Base-by-base conservation (phyloP, 2,888 invertebrate genomes). In the Folsomia candida region DNA sequence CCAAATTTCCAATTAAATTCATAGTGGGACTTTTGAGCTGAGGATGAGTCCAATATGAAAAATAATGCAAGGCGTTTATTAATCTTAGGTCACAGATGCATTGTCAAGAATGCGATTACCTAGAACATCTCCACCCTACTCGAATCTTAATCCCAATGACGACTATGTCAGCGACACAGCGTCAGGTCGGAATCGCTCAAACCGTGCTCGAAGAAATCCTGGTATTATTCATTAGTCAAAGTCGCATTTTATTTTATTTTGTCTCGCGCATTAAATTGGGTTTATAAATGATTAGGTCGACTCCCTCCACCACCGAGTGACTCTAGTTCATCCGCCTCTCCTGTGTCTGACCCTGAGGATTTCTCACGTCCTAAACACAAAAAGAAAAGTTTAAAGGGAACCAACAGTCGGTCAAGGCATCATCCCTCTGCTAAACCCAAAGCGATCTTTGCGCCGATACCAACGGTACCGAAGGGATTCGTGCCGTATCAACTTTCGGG, bases 21-120 rank as follows among this genome's bases (percentile, higher is more conserved):
- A n/a, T n/a, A n/a, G n/a, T n/a, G n/a, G n/a, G n/a, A n/a, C n/a
- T n/a, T n/a, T 47, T 47, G 14, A 47, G 47, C 47, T 14, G 14
- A 47, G 11, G 11, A 14, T 47, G 47, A 47, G 11, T n/a, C n/a
- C n/a, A n/a, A n/a, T n/a, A n/a, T n/a, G n/a, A 57, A 57, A n/a
- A n/a, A 22, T 57, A 18, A 57, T 18, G 20, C 14, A 18, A 6
- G 11, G n/a, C n/a, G n/a, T n/a, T 6, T 57, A 11, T 57, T 18
- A 25, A 11, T 6, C n/a, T 67, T 82, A 82, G 73, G 83, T 84
- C 66, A 82, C 83, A 47, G 82, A 83, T 78, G 83, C 83, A 18
- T 81, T 84, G 69, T 81, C 81, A 67, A 81, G 79, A 77, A 81
- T 78, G 81, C 80, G 79, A 81, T 74, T 75, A 60, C 79, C 79